These are phyloP conservation scores for Pungitius pungitius DNA, from an alignment of 2,113 vertebrate species.

Conservation along the genomic window DNA sequence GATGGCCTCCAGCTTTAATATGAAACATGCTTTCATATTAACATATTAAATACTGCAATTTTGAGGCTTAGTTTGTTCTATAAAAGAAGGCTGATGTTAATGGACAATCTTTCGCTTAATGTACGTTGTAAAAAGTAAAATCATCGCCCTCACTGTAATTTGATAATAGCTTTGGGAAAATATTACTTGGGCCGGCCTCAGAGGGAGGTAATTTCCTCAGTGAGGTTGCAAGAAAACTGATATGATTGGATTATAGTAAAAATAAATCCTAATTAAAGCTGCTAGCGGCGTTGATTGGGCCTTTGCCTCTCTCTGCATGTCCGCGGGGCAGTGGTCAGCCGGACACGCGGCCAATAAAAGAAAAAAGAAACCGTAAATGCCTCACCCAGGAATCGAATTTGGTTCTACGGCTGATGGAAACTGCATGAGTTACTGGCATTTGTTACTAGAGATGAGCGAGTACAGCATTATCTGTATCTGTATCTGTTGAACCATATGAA, in stretches of 20 bases:
- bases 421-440: no score
- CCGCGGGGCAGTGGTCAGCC: no score
- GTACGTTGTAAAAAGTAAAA: constrained; percentile 26
- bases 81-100: constrained; percentile 29
- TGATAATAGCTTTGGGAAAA: constrained; percentile 39
- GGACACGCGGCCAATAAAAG: no score
- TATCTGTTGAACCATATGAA: no score
- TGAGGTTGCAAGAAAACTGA: constrained; percentile 26
- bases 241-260: constrained; percentile 27
- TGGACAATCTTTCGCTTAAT: constrained; percentile 14
- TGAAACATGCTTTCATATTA: constrained; percentile 39
- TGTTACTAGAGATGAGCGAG: no score
- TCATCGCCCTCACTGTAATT: constrained; percentile 27
- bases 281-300: no score
- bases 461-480: no score
- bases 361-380: no score
- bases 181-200: constrained; percentile 27
- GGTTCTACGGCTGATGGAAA: no score
- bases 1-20: constrained; percentile 41
- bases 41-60: constrained; percentile 30
- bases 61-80: constrained; percentile 29
- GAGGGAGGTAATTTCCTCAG: constrained; percentile 34
- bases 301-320: no score
- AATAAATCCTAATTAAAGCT: no score
- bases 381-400: no score